Evolutionary conservation across 2,888 invertebrate species (phyloP).

Genomic region (Pherbina coryleti): DNA sequence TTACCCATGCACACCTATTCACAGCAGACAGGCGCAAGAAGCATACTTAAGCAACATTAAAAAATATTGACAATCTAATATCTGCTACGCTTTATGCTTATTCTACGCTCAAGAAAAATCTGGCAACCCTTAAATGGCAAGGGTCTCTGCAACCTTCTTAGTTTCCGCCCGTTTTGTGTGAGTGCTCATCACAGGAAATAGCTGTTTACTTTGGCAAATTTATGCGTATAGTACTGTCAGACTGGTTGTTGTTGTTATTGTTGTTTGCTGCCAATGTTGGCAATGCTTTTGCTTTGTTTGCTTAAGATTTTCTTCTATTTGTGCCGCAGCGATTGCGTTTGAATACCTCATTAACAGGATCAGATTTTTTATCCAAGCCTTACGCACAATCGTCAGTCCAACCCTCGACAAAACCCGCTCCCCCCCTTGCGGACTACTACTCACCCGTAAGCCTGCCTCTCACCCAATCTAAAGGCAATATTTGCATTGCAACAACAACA

Average conservation of each 20-base stretch:
- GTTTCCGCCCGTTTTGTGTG: neutral
- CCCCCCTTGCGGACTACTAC: too few species aligned
- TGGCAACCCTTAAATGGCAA: neutral
- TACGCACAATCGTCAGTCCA: neutral
- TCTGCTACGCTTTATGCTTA: too few species aligned
- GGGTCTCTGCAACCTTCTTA: neutral
- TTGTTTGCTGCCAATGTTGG: neutral
- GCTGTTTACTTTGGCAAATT: conserved; percentile 24
- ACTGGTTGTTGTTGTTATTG: conserved; percentile 2
- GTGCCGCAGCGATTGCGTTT: conserved; percentile 24
- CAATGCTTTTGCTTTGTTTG: neutral
- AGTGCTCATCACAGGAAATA: neutral
- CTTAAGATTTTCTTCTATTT: conserved; percentile 25
- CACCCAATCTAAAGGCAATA: neutral
- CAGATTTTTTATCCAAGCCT: conserved; percentile 6
- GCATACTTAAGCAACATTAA: too few species aligned
- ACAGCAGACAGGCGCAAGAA: too few species aligned
- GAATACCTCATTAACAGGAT: conserved; percentile 31
- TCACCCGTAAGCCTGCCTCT: neutral
- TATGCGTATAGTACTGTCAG: conserved; percentile 3
- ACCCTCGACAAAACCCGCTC: neutral
- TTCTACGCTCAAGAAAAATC: neutral
- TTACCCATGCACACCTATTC: too few species aligned
- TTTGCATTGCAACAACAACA: conserved; percentile 19
- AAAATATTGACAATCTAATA: too few species aligned